Evolutionary conservation across 2,888 invertebrate species (phyloP), one percentile per base, ranked within the genome.

Genomic region (Synanthedon myopaeformis): DNA sequence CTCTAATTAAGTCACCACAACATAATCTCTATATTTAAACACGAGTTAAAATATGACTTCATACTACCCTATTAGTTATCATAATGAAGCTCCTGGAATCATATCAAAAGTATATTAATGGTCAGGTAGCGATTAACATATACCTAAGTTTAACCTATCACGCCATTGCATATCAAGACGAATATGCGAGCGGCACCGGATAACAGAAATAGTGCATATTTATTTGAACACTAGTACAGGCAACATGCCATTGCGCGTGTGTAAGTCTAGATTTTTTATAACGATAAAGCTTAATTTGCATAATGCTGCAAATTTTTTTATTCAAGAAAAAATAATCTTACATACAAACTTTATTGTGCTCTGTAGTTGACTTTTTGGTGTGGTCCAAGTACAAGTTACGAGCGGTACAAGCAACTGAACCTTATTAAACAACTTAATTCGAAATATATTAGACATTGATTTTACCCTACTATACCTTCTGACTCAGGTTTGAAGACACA

Each of bases 221-320:
- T 35, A 6, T 35, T 35, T 35, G 35, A 14, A 17, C 10, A n/a
- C 56, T 61, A 61, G 60, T 62, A 61, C 62, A 64, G 59, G 57
- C 54, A 62, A 67, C 77, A 73, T 72, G 74, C 67, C 59, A 67
- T 57, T 17, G 69, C 75, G 76, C 81, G 81, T 80, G 82, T 72
- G 69, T 66, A 53, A 52, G 59, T 62, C 68, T 66, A 74, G 80
- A 82, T 82, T 35, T 82, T 35, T 35, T 59, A 17, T 56, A 13
- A 55, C 76, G 84, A 83, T 84, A 82, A 58, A 57, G 45, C 53
- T 63, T 68, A 64, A 67, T 85, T 85, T 84, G 76, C 84, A 86
- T 85, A 82, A 79, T 76, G 74, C 82, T 76, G 84, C 85, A 84
- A 74, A 79, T 81, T 84, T 85, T 81, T 35, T 35, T 49, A 82